Evolutionary conservation across 2,888 invertebrate genomes (phyloP).

Genomic region (Ichneumon xanthorius): DNA sequence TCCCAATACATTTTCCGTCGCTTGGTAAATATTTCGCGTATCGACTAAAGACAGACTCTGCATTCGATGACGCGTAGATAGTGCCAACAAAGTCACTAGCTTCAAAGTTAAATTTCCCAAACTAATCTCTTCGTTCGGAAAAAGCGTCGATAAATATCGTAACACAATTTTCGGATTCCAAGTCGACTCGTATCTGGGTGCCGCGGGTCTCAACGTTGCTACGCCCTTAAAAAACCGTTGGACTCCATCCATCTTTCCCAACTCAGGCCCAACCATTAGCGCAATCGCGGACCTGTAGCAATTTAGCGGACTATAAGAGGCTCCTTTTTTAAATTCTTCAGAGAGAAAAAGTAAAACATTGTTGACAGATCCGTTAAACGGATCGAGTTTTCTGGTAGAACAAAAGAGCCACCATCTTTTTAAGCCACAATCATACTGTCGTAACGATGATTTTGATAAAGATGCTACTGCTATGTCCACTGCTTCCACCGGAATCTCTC

Average conservation of each 20-base stretch:
- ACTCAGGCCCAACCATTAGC: slow-evolving; percentile 23
- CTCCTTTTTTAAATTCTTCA: slow-evolving; percentile 16
- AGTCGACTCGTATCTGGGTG: slow-evolving; percentile 42
- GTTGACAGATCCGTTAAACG: not conserved
- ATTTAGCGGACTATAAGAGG: slow-evolving; percentile 30
- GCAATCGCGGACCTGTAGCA: slow-evolving; percentile 33
- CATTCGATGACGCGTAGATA: slow-evolving; percentile 60
- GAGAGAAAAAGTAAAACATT: slow-evolving; percentile 23
- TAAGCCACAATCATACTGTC: slow-evolving; percentile 35
- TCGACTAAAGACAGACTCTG: slow-evolving; percentile 54
- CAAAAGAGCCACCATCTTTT: slow-evolving; percentile 52
- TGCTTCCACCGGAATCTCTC: slow-evolving; percentile 29
- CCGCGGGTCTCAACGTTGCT: slow-evolving; percentile 33
- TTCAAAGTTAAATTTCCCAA: slow-evolving; percentile 55
- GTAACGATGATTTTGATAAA: slow-evolving; percentile 21
- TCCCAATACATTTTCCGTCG: slow-evolving; percentile 20
- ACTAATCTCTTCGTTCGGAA: slow-evolving; percentile 45
- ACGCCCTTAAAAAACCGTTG: slow-evolving; percentile 40
- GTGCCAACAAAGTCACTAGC: slow-evolving; percentile 55
- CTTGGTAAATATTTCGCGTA: slow-evolving; percentile 47
- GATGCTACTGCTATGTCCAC: slow-evolving; percentile 34
- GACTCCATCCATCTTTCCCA: slow-evolving; percentile 14
- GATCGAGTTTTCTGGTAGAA: slow-evolving; percentile 1
- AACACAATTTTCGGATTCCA: slow-evolving; percentile 47
- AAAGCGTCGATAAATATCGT: slow-evolving; percentile 25